phyloP scores from a whole-genome alignment of 2,113 vertebrate genomes.

The Microcebus jonahi region DNA sequence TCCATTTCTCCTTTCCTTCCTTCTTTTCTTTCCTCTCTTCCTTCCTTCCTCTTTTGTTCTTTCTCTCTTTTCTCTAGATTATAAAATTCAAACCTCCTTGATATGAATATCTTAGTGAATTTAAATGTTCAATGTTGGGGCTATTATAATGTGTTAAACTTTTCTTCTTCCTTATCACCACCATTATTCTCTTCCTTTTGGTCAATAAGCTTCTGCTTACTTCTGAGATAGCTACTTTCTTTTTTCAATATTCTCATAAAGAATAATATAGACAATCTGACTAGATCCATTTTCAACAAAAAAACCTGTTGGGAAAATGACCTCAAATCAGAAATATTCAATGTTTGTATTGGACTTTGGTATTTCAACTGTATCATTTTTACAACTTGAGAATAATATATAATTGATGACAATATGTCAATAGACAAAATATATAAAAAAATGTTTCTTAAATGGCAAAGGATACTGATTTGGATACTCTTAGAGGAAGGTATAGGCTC shows the following conservation, averaged over 20 bases:
- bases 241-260: conserved; percentile 53
- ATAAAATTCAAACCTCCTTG: background rate
- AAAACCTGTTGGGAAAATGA: conserved; percentile 45
- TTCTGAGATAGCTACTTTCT: conserved; percentile 49
- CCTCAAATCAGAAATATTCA: conserved; percentile 71
- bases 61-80: background rate
- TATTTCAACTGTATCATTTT: background rate
- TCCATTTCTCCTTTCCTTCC: background rate
- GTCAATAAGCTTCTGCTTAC: background rate
- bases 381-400: background rate
- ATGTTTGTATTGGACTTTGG: conserved; percentile 68
- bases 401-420: background rate
- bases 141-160: background rate
- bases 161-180: background rate
- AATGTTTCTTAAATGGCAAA: background rate
- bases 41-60: background rate
- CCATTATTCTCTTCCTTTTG: background rate
- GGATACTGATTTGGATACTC: background rate
- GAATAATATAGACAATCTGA: conserved; percentile 61
- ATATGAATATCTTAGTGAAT: background rate
- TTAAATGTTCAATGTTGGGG: background rate
- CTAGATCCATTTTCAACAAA: conserved; percentile 38
- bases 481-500: background rate
- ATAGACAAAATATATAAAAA: background rate
- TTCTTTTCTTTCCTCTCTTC: background rate